Evolutionary conservation across 2,113 vertebrate species (phyloP).

Genomic region (Rutilus rutilus): DNA sequence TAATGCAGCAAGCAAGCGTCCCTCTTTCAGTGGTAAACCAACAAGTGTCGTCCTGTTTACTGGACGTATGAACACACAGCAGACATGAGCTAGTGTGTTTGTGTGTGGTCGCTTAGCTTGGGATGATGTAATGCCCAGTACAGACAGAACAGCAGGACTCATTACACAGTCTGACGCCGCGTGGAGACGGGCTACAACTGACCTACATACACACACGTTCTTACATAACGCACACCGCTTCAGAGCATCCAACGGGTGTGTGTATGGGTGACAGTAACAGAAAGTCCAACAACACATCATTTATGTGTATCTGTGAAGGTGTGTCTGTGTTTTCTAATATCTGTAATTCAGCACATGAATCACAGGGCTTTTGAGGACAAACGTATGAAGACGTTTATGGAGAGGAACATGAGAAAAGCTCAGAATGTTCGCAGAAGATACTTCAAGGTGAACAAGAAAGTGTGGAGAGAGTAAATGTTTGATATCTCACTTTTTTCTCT

Average conservation of each 20-base stretch:
- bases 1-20: neutral
- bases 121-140: slow-evolving; percentile 53
- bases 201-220: slow-evolving; percentile 67
- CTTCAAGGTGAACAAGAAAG: neutral
- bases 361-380: slow-evolving; percentile 10
- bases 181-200: slow-evolving; percentile 46
- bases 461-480: neutral
- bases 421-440: neutral
- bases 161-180: slow-evolving; percentile 58
- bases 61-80: neutral
- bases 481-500: neutral
- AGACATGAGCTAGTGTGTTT: slow-evolving; percentile 44
- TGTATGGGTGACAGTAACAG: slow-evolving; percentile 12
- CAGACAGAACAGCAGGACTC: slow-evolving; percentile 71
- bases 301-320: slow-evolving; percentile 19
- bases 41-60: slow-evolving; percentile 23
- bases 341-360: slow-evolving; percentile 9
- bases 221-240: slow-evolving; percentile 47
- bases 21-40: neutral
- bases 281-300: neutral
- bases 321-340: slow-evolving; percentile 28
- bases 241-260: slow-evolving; percentile 68
- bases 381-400: neutral
- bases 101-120: slow-evolving; percentile 36
- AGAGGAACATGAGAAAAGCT: neutral